Evolutionary conservation across 2,113 vertebrate species (phyloP).

Genomic region (Peromyscus californicus): DNA sequence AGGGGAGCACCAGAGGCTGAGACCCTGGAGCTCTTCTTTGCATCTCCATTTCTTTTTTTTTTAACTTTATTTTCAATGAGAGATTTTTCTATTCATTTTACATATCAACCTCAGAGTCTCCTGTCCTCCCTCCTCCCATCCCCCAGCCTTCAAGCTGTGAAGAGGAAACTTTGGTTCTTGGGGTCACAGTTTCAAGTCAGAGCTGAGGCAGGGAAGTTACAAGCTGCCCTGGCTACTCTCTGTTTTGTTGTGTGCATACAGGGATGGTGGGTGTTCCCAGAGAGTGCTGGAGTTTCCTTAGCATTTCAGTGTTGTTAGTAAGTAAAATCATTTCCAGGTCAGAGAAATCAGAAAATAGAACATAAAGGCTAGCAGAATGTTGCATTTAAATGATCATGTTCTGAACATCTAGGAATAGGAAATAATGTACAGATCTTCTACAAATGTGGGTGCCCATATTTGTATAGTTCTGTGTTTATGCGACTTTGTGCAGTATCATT

Average conservation of each 20-base stretch:
- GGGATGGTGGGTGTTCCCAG: not conserved
- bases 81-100: no score
- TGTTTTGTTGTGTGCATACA: not conserved
- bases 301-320: slow-evolving; percentile 1
- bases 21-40: not conserved
- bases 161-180: not conserved
- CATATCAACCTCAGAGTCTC: no score
- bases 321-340: slow-evolving; percentile 31
- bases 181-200: not conserved
- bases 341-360: slow-evolving; percentile 15
- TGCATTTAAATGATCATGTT: slow-evolving; percentile 30
- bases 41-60: not conserved
- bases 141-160: not conserved
- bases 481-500: not conserved
- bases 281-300: not conserved
- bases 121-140: no score
- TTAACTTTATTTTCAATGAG: no score
- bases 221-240: not conserved
- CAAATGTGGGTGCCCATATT: not conserved
- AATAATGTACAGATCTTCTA: slow-evolving; percentile 6
- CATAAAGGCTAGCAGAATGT: not conserved
- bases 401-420: not conserved
- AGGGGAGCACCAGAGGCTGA: not conserved
- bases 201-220: not conserved
- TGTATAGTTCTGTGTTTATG: not conserved